phyloP scores from a whole-genome alignment of 2,888 invertebrate species.

The Eupithecia centaureata region DNA sequence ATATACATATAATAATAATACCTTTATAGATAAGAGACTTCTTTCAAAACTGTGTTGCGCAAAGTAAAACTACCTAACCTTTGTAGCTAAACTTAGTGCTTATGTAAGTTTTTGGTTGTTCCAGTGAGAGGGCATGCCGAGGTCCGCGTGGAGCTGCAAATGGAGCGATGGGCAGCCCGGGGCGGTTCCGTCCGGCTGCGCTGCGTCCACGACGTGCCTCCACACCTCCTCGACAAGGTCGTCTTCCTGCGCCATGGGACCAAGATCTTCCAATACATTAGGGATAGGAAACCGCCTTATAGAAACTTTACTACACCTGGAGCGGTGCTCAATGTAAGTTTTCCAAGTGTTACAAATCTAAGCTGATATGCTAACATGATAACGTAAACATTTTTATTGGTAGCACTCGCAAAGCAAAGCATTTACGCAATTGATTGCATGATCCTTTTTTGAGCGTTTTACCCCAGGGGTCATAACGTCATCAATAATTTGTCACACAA shows the following conservation, averaged over 20 bases:
- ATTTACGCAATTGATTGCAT: not conserved
- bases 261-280: slow-evolving; percentile 92
- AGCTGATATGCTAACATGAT: not conserved
- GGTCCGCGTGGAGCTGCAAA: slow-evolving; percentile 86
- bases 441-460: not conserved
- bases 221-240: slow-evolving; percentile 90
- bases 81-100: too few relatives aligned
- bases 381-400: not conserved
- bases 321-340: slow-evolving; percentile 90
- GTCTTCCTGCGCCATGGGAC: slow-evolving; percentile 88
- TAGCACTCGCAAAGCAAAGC: not conserved
- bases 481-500: not conserved
- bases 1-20: too few relatives aligned
- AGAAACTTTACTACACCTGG: slow-evolving; percentile 87
- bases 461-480: not conserved
- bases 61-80: too few relatives aligned
- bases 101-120: slow-evolving; percentile 19
- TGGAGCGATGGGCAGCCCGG: slow-evolving; percentile 89
- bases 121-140: slow-evolving; percentile 80
- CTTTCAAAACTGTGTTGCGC: too few relatives aligned
- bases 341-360: not conserved
- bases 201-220: slow-evolving; percentile 90
- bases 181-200: slow-evolving; percentile 88
- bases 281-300: slow-evolving; percentile 90
- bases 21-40: too few relatives aligned